A percentile compares a stretch with the other conserved stretches of the same genome.
These are phyloP conservation scores for Neoarius graeffei DNA, from an alignment of 2,113 vertebrate genomes.

Conservation along the genomic window DNA sequence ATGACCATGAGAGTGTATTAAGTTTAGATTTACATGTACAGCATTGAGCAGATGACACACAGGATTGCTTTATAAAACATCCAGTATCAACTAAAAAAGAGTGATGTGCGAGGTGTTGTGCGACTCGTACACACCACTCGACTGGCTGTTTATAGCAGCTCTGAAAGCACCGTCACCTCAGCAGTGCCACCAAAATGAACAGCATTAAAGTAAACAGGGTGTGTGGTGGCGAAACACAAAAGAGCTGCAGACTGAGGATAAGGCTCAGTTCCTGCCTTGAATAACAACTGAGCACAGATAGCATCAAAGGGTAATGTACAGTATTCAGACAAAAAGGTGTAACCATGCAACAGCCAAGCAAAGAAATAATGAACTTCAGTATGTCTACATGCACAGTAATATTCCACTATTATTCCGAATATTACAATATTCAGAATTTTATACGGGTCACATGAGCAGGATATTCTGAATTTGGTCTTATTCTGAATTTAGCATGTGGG, in stretches of 20 bases:
- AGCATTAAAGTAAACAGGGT: conserved; percentile 21
- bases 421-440: no score
- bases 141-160: not conserved
- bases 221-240: not conserved
- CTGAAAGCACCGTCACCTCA: conserved; percentile 2
- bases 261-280: not conserved
- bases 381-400: no score
- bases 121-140: not conserved
- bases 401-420: no score
- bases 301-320: not conserved
- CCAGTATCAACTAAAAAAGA: not conserved
- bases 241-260: conserved; percentile 14
- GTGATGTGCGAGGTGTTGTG: not conserved
- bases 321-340: not conserved
- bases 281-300: not conserved
- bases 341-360: not conserved
- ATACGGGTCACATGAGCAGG: no score
- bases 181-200: conserved; percentile 1
- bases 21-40: not conserved
- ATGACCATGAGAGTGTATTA: not conserved
- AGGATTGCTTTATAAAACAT: not conserved
- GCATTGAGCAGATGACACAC: not conserved
- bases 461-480: no score
- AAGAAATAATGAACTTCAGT: no score
- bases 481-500: no score